These are phyloP conservation scores for Suricata suricatta DNA, from an alignment of 2,113 vertebrate species.

Conservation along the genomic window DNA sequence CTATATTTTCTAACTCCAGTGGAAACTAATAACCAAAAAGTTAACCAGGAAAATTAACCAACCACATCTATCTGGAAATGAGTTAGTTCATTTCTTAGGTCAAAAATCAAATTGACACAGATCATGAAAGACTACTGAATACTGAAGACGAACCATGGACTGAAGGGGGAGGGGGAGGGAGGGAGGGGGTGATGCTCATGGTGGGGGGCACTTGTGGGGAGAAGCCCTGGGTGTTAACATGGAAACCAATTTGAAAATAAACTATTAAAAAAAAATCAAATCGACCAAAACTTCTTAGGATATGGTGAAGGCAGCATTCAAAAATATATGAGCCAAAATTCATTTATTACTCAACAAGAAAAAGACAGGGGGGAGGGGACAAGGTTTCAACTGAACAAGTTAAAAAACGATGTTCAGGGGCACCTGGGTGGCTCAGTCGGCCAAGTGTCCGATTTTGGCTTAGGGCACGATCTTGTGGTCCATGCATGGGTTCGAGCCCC, in stretches of 20 bases:
- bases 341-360: neutral
- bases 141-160: too few relatives aligned
- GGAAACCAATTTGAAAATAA: too few relatives aligned
- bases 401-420: neutral
- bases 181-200: too few relatives aligned
- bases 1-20: neutral
- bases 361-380: neutral
- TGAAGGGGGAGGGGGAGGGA: too few relatives aligned
- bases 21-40: constrained; percentile 17
- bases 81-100: constrained; percentile 23
- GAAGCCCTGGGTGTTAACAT: too few relatives aligned
- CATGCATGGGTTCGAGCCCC: too few relatives aligned
- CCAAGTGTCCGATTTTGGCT: too few relatives aligned
- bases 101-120: neutral
- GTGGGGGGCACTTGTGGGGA: too few relatives aligned
- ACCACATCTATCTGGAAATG: neutral
- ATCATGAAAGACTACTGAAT: too few relatives aligned
- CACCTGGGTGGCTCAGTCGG: too few relatives aligned
- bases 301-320: neutral
- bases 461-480: too few relatives aligned
- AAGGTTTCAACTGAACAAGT: neutral
- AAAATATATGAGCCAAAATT: constrained; percentile 11
- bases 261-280: constrained; percentile 18
- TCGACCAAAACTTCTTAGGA: constrained; percentile 1
- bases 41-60: constrained; percentile 15